These are phyloP conservation scores for Ovis canadensis DNA, from an alignment of 2,113 vertebrate genomes.

Conservation along the genomic window DNA sequence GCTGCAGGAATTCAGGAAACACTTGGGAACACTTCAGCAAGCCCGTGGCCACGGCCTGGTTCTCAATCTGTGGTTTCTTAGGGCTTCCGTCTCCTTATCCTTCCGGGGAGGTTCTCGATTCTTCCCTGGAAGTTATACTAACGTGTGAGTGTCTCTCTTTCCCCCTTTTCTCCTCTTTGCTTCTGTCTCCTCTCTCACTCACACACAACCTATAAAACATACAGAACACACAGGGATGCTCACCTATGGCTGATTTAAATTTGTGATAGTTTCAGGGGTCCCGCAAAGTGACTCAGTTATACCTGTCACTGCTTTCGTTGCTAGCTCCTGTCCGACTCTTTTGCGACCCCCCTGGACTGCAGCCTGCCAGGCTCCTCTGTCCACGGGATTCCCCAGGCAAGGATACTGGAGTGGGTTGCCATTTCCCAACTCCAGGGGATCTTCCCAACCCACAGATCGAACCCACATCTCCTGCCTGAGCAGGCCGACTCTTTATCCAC, in stretches of 20 bases:
- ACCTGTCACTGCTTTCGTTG: fast-evolving
- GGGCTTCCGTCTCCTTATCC: neutral
- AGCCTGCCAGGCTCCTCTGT: neutral
- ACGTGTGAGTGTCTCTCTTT: neutral
- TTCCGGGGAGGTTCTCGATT: too few relatives aligned
- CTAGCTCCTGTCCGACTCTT: fast-evolving
- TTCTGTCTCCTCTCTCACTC: neutral
- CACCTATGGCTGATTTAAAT: neutral
- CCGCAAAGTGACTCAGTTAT: neutral
- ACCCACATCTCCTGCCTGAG: neutral
- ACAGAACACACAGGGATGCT: neutral
- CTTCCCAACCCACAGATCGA: fast-evolving
- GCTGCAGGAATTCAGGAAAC: too few relatives aligned
- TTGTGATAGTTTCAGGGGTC: neutral
- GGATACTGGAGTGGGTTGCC: neutral
- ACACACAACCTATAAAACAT: neutral
- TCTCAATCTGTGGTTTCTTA: neutral
- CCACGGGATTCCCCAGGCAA: neutral
- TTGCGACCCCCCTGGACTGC: fast-evolving
- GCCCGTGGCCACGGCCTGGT: fast-evolving
- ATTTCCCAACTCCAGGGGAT: neutral
- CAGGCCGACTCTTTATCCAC: neutral
- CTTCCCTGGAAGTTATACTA: neutral
- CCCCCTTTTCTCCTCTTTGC: too few relatives aligned
- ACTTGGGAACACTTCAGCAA: neutral